phyloP scores from a whole-genome alignment of 2,888 invertebrate species.

The Lithophane semibrunnea region DNA sequence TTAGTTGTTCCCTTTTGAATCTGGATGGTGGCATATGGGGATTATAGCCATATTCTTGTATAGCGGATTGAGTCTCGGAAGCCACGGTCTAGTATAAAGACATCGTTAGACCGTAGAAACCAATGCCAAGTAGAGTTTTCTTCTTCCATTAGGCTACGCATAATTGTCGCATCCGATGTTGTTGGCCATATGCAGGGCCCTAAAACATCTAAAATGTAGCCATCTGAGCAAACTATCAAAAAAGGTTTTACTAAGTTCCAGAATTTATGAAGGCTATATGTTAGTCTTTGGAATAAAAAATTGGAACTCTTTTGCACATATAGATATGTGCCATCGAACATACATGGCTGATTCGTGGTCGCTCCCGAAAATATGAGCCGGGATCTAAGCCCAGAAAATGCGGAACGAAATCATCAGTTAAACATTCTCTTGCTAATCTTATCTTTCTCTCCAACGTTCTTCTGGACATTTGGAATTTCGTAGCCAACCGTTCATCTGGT shows the following conservation, averaged over 20 bases:
- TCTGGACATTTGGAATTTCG: slow-evolving; percentile 13
- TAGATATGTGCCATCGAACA: slow-evolving; percentile 40
- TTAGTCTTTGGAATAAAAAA: slow-evolving; percentile 35
- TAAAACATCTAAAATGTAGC: slow-evolving; percentile 29
- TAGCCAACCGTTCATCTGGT: slow-evolving; percentile 9
- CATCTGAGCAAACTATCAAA: slow-evolving; percentile 41
- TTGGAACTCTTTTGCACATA: slow-evolving; percentile 55
- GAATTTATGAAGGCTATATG: slow-evolving; percentile 36
- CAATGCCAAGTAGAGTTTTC: slow-evolving; percentile 7
- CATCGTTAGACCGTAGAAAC: not conserved
- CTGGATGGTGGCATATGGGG: slow-evolving; percentile 16
- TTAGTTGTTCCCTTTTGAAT: slow-evolving; percentile 25
- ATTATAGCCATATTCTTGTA: slow-evolving; percentile 24
- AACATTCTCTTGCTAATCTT: slow-evolving; percentile 20
- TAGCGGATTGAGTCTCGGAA: slow-evolving; percentile 8
- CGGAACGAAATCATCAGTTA: slow-evolving; percentile 21
- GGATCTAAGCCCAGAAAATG: slow-evolving; percentile 18
- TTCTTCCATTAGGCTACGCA: slow-evolving; percentile 32
- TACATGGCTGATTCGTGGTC: slow-evolving; percentile 1
- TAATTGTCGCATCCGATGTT: slow-evolving; percentile 34
- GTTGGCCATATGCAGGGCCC: slow-evolving; percentile 40
- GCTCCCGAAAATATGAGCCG: not conserved
- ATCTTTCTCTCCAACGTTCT: slow-evolving; percentile 12
- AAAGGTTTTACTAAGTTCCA: slow-evolving; percentile 29
- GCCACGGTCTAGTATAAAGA: slow-evolving; percentile 12